Percentiles rank a stretch among this genome's conserved stretches.
phyloP scores from a whole-genome alignment of 2,113 vertebrate genomes.

The Anhinga anhinga region DNA sequence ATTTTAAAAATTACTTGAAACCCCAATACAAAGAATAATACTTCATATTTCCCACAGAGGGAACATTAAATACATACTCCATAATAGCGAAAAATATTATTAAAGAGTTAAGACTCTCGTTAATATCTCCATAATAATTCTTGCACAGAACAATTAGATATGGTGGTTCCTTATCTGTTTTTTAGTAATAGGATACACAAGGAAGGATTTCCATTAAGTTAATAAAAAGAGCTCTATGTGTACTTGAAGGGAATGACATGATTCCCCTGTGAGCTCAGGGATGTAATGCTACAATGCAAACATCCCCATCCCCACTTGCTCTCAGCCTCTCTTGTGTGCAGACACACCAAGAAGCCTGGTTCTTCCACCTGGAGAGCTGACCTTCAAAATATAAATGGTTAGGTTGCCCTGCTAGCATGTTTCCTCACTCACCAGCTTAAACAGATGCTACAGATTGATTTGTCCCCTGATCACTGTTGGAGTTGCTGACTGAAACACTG shows the following conservation, averaged over 20 bases:
- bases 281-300: background rate
- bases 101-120: background rate
- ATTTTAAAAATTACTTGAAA: background rate
- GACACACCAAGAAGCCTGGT: fast-evolving
- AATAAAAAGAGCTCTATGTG: background rate
- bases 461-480: background rate
- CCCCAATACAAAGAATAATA: background rate
- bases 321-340: background rate
- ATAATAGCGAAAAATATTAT: background rate
- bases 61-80: background rate
- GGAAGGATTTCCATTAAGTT: background rate
- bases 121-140: background rate
- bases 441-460: background rate
- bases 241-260: fast-evolving
- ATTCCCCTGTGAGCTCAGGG: background rate
- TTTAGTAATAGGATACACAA: background rate
- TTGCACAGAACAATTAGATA: background rate
- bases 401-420: background rate
- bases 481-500: background rate
- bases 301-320: background rate
- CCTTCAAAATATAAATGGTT: background rate
- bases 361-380: background rate
- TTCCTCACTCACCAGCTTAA: background rate
- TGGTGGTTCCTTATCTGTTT: background rate
- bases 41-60: background rate